Evolutionary conservation across 1,140 invertebrate species (phyloP), one percentile per base, ranked within the genome.

Genomic region (Anagrus nilaparvatae): DNA sequence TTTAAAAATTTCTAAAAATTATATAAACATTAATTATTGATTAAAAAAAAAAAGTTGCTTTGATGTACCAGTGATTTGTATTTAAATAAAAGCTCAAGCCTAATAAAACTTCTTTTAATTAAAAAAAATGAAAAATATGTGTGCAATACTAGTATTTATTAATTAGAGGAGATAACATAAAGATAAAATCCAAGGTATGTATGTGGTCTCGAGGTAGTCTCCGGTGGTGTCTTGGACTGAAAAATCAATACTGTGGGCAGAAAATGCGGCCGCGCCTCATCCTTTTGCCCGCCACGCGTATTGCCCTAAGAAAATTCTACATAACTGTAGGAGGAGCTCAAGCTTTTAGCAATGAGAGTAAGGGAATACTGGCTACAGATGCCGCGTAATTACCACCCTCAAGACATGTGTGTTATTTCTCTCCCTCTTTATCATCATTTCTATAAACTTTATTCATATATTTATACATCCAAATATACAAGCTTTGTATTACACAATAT

Each of bases 371-470:
- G 55, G 59, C 60, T 67, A 63, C 66, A 67, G 65, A 66, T 67
- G 63, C 66, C 61, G 63, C 63, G 62, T 65, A 67, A 69, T 69
- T 67, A 67, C 62, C 64, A 67, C 64, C 63, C 64, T 69, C 63
- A 66, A 67, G 65, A 66, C 65, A 67, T 63, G 63, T 64, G 63
- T 66, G 65, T 59, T 59, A 39, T 42, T 36, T 23, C 34, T 5
- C 34, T 13, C 34, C 34, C 25, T 23, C 13, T 12, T 10, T 23
- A 13, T 23, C 0, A 4, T 10, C n/a, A 16, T 21, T 5, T 3
- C 33, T n/a, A 4, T 4, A 6, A 14, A 7, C 12, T 27, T 4
- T 17, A 3, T 25, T 8, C 16, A n/a, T 8, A 6, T 19, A 29
- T 19, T 4, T 13, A 6, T 16, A 3, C 39, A 3, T 18, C 6